Evolutionary conservation across 2,113 vertebrate genomes (phyloP).

Genomic region (Cranoglanis bouderius): DNA sequence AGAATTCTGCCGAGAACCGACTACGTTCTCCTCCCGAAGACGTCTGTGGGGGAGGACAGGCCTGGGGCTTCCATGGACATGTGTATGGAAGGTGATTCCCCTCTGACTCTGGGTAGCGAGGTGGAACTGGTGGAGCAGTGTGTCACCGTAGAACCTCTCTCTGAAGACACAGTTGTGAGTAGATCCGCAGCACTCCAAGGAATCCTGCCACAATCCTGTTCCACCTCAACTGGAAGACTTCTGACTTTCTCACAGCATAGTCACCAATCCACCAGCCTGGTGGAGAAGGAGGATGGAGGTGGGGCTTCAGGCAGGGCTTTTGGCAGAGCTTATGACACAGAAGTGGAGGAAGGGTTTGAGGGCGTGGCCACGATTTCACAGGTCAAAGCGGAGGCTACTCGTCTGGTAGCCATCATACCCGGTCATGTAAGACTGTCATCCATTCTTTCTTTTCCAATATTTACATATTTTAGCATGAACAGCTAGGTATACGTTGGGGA

Average conservation of each 20-base stretch:
- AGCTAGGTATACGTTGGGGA: background rate
- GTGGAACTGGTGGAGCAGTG: constrained; percentile 77
- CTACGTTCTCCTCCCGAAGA: constrained; percentile 87
- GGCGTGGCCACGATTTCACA: constrained; percentile 64
- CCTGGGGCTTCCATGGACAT: constrained; percentile 73
- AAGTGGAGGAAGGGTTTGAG: constrained; percentile 75
- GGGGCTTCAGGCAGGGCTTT: constrained; percentile 70
- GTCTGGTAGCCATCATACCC: constrained; percentile 72
- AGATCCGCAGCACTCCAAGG: constrained; percentile 66
- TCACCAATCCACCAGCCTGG: constrained; percentile 69
- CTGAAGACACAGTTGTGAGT: constrained; percentile 67
- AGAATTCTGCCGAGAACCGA: constrained; percentile 94
- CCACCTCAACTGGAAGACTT: constrained; percentile 49
- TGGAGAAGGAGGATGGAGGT: constrained; percentile 74
- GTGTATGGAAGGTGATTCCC: constrained; percentile 62
- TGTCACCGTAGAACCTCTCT: constrained; percentile 74
- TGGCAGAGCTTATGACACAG: constrained; percentile 67
- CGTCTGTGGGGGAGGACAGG: constrained; percentile 74
- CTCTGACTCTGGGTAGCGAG: constrained; percentile 68
- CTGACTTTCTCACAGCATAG: constrained; percentile 40
- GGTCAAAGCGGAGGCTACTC: constrained; percentile 66
- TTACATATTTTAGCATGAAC: background rate
- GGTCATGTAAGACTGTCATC: constrained; percentile 64
- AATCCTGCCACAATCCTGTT: constrained; percentile 69
- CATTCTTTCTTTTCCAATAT: background rate